Evolutionary conservation across 2,888 invertebrate species (phyloP).

Genomic region (Agelastica alni): DNA sequence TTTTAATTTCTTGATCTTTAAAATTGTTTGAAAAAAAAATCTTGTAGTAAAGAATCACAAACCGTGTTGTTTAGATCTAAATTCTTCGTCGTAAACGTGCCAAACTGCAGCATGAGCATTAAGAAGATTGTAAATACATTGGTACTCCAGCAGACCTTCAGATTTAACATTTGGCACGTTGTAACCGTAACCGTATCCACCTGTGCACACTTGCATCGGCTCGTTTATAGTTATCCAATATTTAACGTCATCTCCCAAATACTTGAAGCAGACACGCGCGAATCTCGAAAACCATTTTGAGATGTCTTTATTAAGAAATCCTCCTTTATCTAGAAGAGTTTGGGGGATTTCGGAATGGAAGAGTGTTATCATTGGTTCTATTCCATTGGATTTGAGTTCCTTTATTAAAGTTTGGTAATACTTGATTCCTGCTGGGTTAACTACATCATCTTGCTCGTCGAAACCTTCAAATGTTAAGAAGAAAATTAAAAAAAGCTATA

Average conservation of each 20-base stretch:
- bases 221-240: slow-evolving; percentile 62
- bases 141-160: slow-evolving; percentile 63
- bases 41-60: no score
- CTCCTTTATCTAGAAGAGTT: slow-evolving; percentile 49
- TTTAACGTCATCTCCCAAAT: slow-evolving; percentile 48
- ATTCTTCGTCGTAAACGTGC: slow-evolving; percentile 64
- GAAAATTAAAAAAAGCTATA: no score
- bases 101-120: slow-evolving; percentile 69
- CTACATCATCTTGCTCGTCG: slow-evolving; percentile 49
- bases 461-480: slow-evolving; percentile 23
- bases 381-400: slow-evolving; percentile 58
- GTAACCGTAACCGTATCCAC: slow-evolving; percentile 35
- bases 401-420: slow-evolving; percentile 33
- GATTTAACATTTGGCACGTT: slow-evolving; percentile 50
- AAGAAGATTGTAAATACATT: slow-evolving; percentile 66
- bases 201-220: slow-evolving; percentile 46
- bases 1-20: no score
- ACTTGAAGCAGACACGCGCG: slow-evolving; percentile 54
- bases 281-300: slow-evolving; percentile 57
- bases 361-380: slow-evolving; percentile 61
- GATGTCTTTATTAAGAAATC: slow-evolving; percentile 11
- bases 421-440: slow-evolving; percentile 71
- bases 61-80: slow-evolving; percentile 47
- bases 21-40: no score
- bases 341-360: slow-evolving; percentile 63